A percentile compares a stretch with the other conserved stretches of the same genome.
Evolutionary conservation across 2,113 vertebrate genomes (phyloP).

Genomic region (Atlantisia rogersi): DNA sequence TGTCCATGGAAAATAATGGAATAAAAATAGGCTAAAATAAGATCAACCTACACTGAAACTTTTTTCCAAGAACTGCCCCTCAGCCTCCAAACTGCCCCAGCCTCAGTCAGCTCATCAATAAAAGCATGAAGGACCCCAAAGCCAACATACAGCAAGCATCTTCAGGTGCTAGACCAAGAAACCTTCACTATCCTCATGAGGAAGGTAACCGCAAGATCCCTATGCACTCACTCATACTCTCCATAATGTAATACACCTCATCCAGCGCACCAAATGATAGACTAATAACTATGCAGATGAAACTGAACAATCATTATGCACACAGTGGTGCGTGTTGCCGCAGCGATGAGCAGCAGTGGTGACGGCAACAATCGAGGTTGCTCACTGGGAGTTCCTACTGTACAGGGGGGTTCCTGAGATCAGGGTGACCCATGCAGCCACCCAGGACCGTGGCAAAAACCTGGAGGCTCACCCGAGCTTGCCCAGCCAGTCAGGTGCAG

Average conservation of each 20-base stretch:
- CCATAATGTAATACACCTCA: not conserved
- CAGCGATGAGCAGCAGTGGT: too few relatives aligned
- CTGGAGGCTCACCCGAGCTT: too few relatives aligned
- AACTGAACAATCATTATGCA: not conserved
- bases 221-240: accelerated
- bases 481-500: too few relatives aligned
- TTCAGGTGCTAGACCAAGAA: not conserved
- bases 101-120: not conserved
- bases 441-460: too few relatives aligned
- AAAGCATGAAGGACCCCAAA: not conserved
- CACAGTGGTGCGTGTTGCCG: too few relatives aligned
- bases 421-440: too few relatives aligned
- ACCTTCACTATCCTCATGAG: not conserved
- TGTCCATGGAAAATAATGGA: not conserved
- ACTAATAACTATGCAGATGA: not conserved
- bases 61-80: not conserved
- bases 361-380: too few relatives aligned
- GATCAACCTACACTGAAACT: not conserved
- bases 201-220: not conserved
- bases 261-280: not conserved
- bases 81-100: not conserved
- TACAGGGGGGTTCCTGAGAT: too few relatives aligned
- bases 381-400: too few relatives aligned
- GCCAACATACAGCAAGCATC: not conserved
- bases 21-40: not conserved